A percentile compares a stretch with the other conserved stretches of the same genome.
phyloP scores from a whole-genome alignment of 92 coral and sea anemone species.

The Blastomussa wellsi region DNA sequence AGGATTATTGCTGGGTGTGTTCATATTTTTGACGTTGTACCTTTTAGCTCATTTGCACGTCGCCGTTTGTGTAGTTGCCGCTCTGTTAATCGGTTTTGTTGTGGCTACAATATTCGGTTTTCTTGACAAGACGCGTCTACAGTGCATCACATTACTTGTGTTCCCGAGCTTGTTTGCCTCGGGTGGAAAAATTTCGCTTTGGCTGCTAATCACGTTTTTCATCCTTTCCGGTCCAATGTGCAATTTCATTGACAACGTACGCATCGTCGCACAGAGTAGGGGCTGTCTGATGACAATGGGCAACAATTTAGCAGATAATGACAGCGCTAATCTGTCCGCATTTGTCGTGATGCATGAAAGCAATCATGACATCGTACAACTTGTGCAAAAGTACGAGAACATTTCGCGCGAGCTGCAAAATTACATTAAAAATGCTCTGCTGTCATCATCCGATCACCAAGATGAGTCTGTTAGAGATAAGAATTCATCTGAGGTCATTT shows the following conservation, averaged over 20 bases:
- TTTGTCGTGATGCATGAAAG: constrained; percentile 21
- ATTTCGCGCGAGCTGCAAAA: constrained; percentile 43
- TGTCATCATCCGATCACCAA: constrained; percentile 20
- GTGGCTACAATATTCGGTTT: constrained; percentile 79
- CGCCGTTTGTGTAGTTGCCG: constrained; percentile 67
- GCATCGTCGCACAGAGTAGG: constrained; percentile 55
- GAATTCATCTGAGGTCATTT: constrained; percentile 54
- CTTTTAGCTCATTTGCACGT: constrained; percentile 64
- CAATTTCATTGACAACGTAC: constrained; percentile 81
- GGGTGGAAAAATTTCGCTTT: constrained; percentile 84
- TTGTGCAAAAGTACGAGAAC: constrained; percentile 54
- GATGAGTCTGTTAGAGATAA: constrained; percentile 27
- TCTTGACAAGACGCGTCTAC: constrained; percentile 75
- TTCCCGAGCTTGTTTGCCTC: constrained; percentile 86
- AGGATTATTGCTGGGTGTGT: constrained; percentile 75
- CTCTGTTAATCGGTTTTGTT: constrained; percentile 69
- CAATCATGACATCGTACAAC: constrained; percentile 36
- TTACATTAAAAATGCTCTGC: constrained; percentile 48
- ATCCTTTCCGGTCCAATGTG: constrained; percentile 90
- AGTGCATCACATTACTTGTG: constrained; percentile 76
- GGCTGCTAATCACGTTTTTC: constrained; percentile 83
- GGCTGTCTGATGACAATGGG: constrained; percentile 47
- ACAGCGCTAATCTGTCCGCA: constrained; percentile 9
- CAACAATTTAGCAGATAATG: constrained; percentile 24
- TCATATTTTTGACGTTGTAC: constrained; percentile 71